Evolutionary conservation across 2,888 invertebrate species (phyloP), one percentile per base, ranked within the genome.

Genomic region (Girardia tigrina): DNA sequence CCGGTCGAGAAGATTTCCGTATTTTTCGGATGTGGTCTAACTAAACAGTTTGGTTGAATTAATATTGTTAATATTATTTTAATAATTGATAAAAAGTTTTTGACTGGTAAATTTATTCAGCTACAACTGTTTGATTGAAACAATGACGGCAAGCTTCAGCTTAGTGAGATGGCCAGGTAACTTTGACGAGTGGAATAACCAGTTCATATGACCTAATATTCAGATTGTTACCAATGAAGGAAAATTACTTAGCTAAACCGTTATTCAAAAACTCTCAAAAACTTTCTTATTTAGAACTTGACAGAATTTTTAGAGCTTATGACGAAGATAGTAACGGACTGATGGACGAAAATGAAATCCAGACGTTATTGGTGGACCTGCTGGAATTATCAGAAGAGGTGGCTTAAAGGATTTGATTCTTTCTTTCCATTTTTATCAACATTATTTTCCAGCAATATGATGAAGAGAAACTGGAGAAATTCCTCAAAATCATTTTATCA

Each of bases 161-260:
- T 56, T 4, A 56, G 56, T 56, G 56, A 56, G n/a, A 56, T 56
- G 56, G 56, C 56, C n/a, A 56, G 56, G 56, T 56, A 36, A 36
- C n/a, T n/a, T 56, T 16, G 2, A 56, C 4, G 6, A 56, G 4
- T 8, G n/a, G 4, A 56, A n/a, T n/a, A n/a, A n/a, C n/a, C n/a
- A n/a, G n/a, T n/a, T n/a, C n/a, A 20, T 4, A 23, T 20, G n/a
- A 12, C 4, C 23, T 56, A 12, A 8, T 12, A 2, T 56, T 56
- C n/a, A 56, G 56, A n/a, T n/a, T 56, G 2, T 23, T 56, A 20
- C 56, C 56, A 16, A 56, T 56, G n/a, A 56, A 56, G 23, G 56
- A 56, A 56, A 56, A 56, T 56, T 56, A 56, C n/a, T 16, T 56
- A 4, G 56, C 56, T 16, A 56, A 56, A 16, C 56, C 56, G n/a